Evolutionary conservation across 2,797 vertebrate species (phyloP).

Genomic region (Neostethus bicornis): DNA sequence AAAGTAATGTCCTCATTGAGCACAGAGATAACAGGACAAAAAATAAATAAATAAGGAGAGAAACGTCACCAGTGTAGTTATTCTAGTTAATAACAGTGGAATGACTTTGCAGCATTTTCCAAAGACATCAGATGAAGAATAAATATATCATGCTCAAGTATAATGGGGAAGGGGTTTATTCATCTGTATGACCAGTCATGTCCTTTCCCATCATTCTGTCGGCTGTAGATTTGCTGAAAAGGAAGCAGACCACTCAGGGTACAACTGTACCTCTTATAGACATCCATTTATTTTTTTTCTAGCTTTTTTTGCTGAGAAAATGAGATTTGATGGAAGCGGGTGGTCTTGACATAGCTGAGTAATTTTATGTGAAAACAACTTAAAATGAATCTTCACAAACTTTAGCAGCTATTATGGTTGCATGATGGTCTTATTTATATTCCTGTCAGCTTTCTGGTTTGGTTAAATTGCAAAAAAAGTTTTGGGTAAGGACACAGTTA

Average conservation of each 20-base stretch:
- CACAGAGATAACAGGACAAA: too few species aligned
- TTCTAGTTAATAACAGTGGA: neutral
- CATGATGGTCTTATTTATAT: conserved; percentile 39
- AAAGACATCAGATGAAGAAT: neutral
- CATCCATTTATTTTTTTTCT: conserved; percentile 9
- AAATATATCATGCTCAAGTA: neutral
- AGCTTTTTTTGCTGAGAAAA: conserved; percentile 21
- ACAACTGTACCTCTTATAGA: conserved; percentile 21
- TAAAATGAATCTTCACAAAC: conserved; percentile 39
- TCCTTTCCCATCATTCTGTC: conserved; percentile 3
- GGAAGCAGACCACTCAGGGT: conserved; percentile 20
- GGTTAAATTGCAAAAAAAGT: conserved; percentile 34
- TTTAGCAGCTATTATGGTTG: conserved; percentile 40
- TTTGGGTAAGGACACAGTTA: conserved; percentile 8
- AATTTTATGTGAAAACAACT: conserved; percentile 43
- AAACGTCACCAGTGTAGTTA: conserved; percentile 1
- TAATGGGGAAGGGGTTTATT: neutral
- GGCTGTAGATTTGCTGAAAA: conserved; percentile 10
- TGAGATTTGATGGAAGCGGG: conserved; percentile 43
- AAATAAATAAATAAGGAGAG: neutral
- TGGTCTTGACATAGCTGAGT: conserved; percentile 51
- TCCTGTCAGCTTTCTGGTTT: conserved; percentile 41
- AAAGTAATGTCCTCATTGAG: too few species aligned
- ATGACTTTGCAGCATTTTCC: neutral
- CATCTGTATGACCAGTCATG: conserved; percentile 15